Evolutionary conservation across 2,797 vertebrate species (phyloP).

Genomic region (Erpetoichthys calabaricus): DNA sequence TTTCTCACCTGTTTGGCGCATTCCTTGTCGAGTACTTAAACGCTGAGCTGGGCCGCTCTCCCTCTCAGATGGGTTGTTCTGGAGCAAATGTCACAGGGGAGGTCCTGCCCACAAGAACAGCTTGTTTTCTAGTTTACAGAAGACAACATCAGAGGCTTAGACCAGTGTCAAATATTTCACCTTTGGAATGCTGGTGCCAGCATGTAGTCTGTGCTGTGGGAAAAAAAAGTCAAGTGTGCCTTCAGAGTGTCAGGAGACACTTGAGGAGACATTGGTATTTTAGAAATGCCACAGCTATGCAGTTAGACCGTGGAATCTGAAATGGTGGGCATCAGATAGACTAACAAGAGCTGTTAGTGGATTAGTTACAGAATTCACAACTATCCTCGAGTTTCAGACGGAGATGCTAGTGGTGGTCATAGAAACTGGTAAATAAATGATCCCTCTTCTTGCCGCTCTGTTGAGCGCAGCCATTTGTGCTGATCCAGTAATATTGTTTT

Average conservation of each 20-base stretch:
- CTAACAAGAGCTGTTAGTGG: not conserved
- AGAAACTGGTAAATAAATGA: no score
- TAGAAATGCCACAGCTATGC: not conserved
- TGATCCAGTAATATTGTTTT: no score
- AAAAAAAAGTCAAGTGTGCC: slow-evolving; percentile 22
- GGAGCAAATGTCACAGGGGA: no score
- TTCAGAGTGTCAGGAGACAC: slow-evolving; percentile 22
- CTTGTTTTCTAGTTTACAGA: no score
- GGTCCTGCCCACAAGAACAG: no score
- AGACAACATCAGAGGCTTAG: slow-evolving; percentile 11
- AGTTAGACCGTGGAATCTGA: not conserved
- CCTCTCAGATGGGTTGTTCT: slow-evolving; percentile 5
- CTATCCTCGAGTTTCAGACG: no score
- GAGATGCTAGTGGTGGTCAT: no score
- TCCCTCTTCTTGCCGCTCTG: no score
- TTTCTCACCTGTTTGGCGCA: slow-evolving; percentile 22
- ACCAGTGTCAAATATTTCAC: slow-evolving; percentile 9
- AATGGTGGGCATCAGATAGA: not conserved
- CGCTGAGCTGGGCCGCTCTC: slow-evolving; percentile 5
- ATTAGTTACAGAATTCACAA: no score
- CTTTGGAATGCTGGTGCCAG: slow-evolving; percentile 7
- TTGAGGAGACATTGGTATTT: slow-evolving; percentile 12
- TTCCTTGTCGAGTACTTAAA: slow-evolving; percentile 24
- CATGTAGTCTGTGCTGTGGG: slow-evolving; percentile 18
- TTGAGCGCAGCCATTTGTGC: no score